A percentile compares a stretch with the other conserved stretches of the same genome.
phyloP scores from a whole-genome alignment of 2,113 vertebrate genomes.

The Falco punctatus region DNA sequence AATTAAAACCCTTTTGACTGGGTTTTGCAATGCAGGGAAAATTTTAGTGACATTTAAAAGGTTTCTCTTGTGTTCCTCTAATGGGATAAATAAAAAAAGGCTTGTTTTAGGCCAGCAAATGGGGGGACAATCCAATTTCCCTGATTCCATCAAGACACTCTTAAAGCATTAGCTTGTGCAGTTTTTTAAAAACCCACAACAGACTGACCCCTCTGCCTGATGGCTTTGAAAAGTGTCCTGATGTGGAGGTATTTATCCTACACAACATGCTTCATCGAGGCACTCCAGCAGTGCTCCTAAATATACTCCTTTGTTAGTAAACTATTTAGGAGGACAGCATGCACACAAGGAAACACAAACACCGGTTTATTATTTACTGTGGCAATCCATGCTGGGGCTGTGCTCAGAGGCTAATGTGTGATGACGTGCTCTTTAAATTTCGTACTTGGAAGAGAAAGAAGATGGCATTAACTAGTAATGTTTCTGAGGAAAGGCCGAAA shows the following conservation, averaged over 20 bases:
- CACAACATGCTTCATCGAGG: slow-evolving; percentile 57
- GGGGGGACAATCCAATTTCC: slow-evolving; percentile 98
- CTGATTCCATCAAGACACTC: slow-evolving; percentile 96
- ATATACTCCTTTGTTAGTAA: slow-evolving; percentile 61
- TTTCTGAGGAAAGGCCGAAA: background rate
- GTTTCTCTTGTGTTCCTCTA: slow-evolving; percentile 87
- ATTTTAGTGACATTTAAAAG: slow-evolving; percentile 92
- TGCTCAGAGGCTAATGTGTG: background rate
- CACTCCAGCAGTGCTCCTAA: slow-evolving; percentile 59
- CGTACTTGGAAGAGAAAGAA: background rate
- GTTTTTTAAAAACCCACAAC: slow-evolving; percentile 75
- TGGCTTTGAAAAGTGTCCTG: slow-evolving; percentile 79
- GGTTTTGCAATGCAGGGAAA: slow-evolving; percentile 85
- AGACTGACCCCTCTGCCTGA: slow-evolving; percentile 82
- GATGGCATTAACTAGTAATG: background rate
- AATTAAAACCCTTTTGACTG: slow-evolving; percentile 82
- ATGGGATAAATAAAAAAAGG: slow-evolving; percentile 91
- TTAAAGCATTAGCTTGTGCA: slow-evolving; percentile 88
- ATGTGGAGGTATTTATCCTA: slow-evolving; percentile 75
- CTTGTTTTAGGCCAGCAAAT: slow-evolving; percentile 93
- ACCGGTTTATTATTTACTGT: slow-evolving; percentile 46
- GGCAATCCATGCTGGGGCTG: background rate
- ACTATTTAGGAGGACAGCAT: slow-evolving; percentile 57
- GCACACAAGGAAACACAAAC: slow-evolving; percentile 27
- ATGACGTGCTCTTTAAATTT: background rate